Evolutionary conservation across 2,113 vertebrate species (phyloP).

Genomic region (Carollia perspicillata): DNA sequence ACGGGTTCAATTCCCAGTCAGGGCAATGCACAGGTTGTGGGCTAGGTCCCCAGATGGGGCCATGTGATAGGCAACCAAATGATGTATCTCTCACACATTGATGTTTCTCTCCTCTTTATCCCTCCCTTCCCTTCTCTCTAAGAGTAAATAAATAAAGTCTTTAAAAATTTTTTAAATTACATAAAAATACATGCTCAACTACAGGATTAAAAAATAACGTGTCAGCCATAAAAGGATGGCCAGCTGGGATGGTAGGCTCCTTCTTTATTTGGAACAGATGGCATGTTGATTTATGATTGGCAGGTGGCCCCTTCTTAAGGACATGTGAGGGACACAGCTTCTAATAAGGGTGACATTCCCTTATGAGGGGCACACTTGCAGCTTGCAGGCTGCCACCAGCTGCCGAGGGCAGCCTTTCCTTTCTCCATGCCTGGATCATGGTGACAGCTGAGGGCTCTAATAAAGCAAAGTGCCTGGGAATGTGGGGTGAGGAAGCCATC

Average conservation of each 20-base stretch:
- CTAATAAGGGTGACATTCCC: constrained; percentile 60
- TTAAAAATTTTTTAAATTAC: constrained; percentile 1
- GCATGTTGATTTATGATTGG: constrained; percentile 26
- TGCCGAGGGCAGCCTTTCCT: not conserved
- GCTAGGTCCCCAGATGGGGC: too few species aligned
- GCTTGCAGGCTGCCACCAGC: not conserved
- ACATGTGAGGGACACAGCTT: not conserved
- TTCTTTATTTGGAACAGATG: constrained; percentile 28
- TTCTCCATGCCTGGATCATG: not conserved
- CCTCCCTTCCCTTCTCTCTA: too few species aligned
- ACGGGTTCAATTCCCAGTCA: too few species aligned
- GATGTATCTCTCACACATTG: too few species aligned
- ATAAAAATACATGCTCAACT: not conserved
- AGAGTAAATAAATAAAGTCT: too few species aligned
- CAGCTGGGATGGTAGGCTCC: not conserved
- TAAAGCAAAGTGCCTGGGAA: constrained; percentile 7
- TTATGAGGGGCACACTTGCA: not conserved
- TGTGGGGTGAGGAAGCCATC: not conserved
- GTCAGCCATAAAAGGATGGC: not conserved
- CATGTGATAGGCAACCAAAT: too few species aligned
- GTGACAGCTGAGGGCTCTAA: constrained; percentile 65
- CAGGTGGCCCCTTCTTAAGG: constrained; percentile 35
- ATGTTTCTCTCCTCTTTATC: too few species aligned
- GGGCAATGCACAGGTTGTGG: too few species aligned
- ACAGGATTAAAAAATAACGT: not conserved